Base-by-base conservation (phyloP, 2,797 vertebrate species). In the Gobio occitaniae region DNA sequence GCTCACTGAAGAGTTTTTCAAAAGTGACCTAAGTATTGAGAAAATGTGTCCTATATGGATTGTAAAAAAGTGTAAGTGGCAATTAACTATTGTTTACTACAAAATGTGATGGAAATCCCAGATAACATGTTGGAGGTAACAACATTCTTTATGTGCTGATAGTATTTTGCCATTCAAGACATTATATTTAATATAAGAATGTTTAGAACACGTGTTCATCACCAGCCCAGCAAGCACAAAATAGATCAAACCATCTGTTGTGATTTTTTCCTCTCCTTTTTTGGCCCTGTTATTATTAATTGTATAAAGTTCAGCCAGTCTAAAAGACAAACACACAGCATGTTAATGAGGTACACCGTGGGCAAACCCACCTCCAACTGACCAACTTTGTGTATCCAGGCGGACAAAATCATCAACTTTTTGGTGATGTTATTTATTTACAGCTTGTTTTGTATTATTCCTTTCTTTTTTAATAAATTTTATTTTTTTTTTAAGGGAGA, bases 331-430 rank as follows among this genome's bases (percentile, higher is more conserved):
- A 48, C 70, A n/a, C 69, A 63, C 29, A 10, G 25, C 41, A 61
- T 74, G 69, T 63, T 82, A 82, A 82, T 74, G 69, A 82, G 44
- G 54, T 63, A 74, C 52, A 61, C 56, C 25, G 25, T 61, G 69
- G 44, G 41, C 59, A 82, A 74, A 48, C 41, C 70, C 56, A 65
- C 70, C 44, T 65, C 81, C 70, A 63, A 63, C 70, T 52, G 70
- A 75, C 70, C 70, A n/a, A 75, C 70, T 65, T 83, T 65, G 19
- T 48, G 38, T 74, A 74, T 48, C 69, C 70, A 72, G 54, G 59
- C 2, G 19, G 52, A 82, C 38, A 50, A 50, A 75, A 50, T 65
- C 61, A 41, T 69, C 38, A 56, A 83, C 56, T 54, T 83, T 16
- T 77, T 68, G 29, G 29, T 36, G 11, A 16, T 83, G 72, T n/a